Evolutionary conservation across 1,140 invertebrate genomes (phyloP), one percentile per base, ranked within the genome.

Genomic region (Lepidurus packardi): DNA sequence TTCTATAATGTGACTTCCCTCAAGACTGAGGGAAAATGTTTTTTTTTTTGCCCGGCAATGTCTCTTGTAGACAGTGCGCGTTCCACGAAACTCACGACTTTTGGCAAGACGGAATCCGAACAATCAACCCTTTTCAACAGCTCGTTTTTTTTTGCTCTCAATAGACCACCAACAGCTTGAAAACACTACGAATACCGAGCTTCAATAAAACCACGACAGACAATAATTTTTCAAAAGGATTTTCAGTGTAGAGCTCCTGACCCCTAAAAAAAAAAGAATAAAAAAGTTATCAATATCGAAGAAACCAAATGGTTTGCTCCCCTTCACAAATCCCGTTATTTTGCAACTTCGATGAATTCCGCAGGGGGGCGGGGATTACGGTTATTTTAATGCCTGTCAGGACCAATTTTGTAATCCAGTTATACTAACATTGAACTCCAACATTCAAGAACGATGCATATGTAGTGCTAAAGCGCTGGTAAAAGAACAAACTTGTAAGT

Each of bases 81-180:
- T 65, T 21, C 21, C 53, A 65, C 53, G 53, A 65, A 21, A 65
- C 53, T 65, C 53, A 65, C 53, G 53, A 65, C 53, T 65, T 65
- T 65, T 13, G 34, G 34, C 34, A 34, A 34, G 34, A 34, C 4
- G 21, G 53, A 65, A 65, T 65, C 53, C 16, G 0, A 65, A 65
- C 53, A 65, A 65, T 65, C 53, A 65, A 65, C 21, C 53, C 53
- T 65, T 65, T 65, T 65, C 53, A 65, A 65, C 53, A 65, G 21
- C 53, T 21, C 53, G 3, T 65, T 21, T 65, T 65, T 65, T 65
- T 65, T 21, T 65, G 1, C 53, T 65, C 13, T 21, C 53, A 21
- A 65, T n/a, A 65, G 53, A 65, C 53, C 53, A 65, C 53, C 53
- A 65, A 16, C 53, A 65, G 53, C 13, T 65, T 11, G 16, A n/a